A percentile compares a stretch with the other conserved stretches of the same genome.
phyloP scores from a whole-genome alignment of 2,797 vertebrate genomes.

The Benthosema pterotum region DNA sequence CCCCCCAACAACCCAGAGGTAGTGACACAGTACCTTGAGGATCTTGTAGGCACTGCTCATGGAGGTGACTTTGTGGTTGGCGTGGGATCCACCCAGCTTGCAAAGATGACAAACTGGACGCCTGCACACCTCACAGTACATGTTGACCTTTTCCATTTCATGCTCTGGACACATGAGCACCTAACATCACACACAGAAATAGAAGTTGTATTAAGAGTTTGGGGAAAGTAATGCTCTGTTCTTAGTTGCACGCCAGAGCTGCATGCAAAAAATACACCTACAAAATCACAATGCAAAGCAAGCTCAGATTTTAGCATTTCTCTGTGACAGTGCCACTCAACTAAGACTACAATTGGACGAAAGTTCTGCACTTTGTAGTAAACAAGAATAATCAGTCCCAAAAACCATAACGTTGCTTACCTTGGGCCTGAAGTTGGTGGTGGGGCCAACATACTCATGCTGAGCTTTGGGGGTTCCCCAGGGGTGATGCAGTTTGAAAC shows the following conservation, averaged over 20 bases:
- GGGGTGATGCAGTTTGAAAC: slow-evolving; percentile 95
- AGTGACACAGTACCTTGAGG: slow-evolving; percentile 86
- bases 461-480: slow-evolving; percentile 96
- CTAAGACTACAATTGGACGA: no score
- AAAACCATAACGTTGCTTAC: slow-evolving; percentile 55
- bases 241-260: no score
- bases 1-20: not conserved
- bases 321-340: no score
- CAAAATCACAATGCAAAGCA: no score
- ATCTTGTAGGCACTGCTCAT: slow-evolving; percentile 98
- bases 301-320: no score
- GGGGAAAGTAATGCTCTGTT: no score
- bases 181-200: slow-evolving; percentile 59
- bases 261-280: no score
- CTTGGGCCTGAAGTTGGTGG: slow-evolving; percentile 96
- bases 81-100: slow-evolving; percentile 91
- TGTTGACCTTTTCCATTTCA: slow-evolving; percentile 97
- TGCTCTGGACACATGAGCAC: slow-evolving; percentile 98
- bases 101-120: slow-evolving; percentile 97
- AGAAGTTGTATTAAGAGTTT: not conserved
- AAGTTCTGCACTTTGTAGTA: no score
- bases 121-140: slow-evolving; percentile 97
- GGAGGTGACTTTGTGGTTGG: slow-evolving; percentile 94
- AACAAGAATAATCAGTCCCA: no score
- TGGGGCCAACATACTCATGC: slow-evolving; percentile 96